These are phyloP conservation scores for Lepidurus apus DNA, from an alignment of 1,140 invertebrate species.

Conservation along the genomic window DNA sequence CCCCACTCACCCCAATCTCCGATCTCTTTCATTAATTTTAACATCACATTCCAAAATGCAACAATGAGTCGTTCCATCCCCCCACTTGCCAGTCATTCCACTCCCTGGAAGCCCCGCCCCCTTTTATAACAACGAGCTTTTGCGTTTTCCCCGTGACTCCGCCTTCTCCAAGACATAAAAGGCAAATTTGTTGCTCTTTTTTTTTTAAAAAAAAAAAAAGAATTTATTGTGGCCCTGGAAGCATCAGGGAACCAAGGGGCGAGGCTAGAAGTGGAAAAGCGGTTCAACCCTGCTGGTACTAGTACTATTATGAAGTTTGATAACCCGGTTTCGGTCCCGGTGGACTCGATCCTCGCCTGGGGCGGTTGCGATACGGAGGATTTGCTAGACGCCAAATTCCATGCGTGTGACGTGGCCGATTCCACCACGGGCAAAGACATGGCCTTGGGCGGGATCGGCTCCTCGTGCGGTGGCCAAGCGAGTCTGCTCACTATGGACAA, in stretches of 20 bases:
- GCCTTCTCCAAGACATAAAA: background rate
- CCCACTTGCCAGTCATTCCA: background rate
- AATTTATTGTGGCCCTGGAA: background rate
- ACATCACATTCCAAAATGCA: background rate
- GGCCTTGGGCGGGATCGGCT: slow-evolving; percentile 22
- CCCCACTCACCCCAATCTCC: background rate
- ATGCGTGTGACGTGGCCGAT: slow-evolving; percentile 34
- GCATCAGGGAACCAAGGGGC: background rate
- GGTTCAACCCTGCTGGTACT: background rate
- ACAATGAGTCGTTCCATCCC: background rate
- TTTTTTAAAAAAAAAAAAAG: background rate
- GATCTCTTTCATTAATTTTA: background rate
- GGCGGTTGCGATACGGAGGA: slow-evolving; percentile 34
- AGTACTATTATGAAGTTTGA: slow-evolving; percentile 33
- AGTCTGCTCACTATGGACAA: slow-evolving; percentile 49
- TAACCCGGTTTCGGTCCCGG: slow-evolving; percentile 33
- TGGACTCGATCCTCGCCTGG: slow-evolving; percentile 36
- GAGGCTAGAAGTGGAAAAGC: background rate
- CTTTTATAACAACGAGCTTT: slow-evolving; percentile 22
- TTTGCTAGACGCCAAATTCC: slow-evolving; percentile 33
- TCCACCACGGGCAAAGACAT: slow-evolving; percentile 32
- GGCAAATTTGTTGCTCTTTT: background rate
- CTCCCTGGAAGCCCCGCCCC: slow-evolving; percentile 9
- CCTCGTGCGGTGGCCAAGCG: slow-evolving; percentile 21
- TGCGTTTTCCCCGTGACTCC: slow-evolving; percentile 3